Evolutionary conservation across 2,888 invertebrate species (phyloP).

Genomic region (Podotricha telesiphe): DNA sequence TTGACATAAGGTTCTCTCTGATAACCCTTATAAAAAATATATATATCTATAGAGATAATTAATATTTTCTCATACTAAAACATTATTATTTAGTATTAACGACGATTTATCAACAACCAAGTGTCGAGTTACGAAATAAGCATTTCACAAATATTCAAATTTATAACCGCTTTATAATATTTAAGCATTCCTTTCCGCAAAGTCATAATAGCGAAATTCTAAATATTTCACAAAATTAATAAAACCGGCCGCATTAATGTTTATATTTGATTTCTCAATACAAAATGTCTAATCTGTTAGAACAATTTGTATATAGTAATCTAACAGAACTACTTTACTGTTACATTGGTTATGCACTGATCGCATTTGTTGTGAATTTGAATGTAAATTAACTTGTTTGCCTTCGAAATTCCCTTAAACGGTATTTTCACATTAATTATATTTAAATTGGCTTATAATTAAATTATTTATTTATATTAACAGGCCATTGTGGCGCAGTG

Average conservation of each 20-base stretch:
- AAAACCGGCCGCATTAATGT: constrained; percentile 13
- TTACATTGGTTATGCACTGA: constrained; percentile 17
- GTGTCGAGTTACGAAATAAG: not conserved
- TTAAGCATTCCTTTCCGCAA: constrained; percentile 13
- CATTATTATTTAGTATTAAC: no score
- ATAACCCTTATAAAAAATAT: no score
- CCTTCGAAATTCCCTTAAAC: constrained; percentile 21
- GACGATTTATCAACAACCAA: not conserved
- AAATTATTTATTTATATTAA: no score
- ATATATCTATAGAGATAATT: no score
- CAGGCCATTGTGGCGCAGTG: no score
- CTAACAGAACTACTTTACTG: constrained; percentile 28
- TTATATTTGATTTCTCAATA: constrained; percentile 25
- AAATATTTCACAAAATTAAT: constrained; percentile 22
- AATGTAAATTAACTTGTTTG: constrained; percentile 33
- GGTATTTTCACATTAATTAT: constrained; percentile 10
- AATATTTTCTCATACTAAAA: no score
- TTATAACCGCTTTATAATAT: not conserved
- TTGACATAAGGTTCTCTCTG: no score
- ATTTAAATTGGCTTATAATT: not conserved
- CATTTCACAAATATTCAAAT: not conserved
- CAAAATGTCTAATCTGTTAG: constrained; percentile 31
- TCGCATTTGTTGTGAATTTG: constrained; percentile 15
- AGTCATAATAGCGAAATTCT: constrained; percentile 11
- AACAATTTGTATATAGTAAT: constrained; percentile 42